Evolutionary conservation across 2,113 vertebrate species (phyloP), one percentile per base, ranked within the genome.

Genomic region (Phrynocephalus versicolor): DNA sequence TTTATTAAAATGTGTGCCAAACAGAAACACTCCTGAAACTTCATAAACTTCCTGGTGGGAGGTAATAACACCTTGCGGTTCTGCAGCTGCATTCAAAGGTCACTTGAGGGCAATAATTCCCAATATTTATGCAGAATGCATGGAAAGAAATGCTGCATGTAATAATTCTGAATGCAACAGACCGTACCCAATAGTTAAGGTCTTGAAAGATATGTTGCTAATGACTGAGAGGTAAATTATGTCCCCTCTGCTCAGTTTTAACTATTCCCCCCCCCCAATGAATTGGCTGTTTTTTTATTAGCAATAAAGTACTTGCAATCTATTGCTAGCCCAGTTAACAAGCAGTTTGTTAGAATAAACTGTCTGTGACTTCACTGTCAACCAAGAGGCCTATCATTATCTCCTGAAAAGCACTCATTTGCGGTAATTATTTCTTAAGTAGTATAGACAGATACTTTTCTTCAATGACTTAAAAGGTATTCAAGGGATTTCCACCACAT

Each of bases 261-360:
- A 93, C 37, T 51, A 45, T 83, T 27, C 90, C 85, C 92, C 91
- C 94, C 21, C 92, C 91, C 94, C 23, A 90, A 41, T 89, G 90
- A 88, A 81, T 85, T 37, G 84, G 1, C 82, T 55, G 19, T 87
- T 89, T n/a, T 51, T 92, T 35, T 70, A 79, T 88, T 87, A 85
- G 74, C 82, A 89, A 78, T 83, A 88, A 80, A 74, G 89, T 71
- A 75, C 55, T 90, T 85, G 41, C 90, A 92, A 79, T 83, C 55
- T 88, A 41, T 87, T 84, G 51, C 85, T 90, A 82, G 87, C 88
- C 91, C 35, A 83, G 64, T 85, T 91, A 84, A 67, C 65, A 90
- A 83, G 81, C 64, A 79, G 45, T 92, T 85, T 91, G 57, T 87
- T 90, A 82, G 72, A 88, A 41, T 88, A 84, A 88, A 91, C 30